phyloP scores from a whole-genome alignment of 2,888 invertebrate species.

The Lordiphosa andalusiaca region DNA sequence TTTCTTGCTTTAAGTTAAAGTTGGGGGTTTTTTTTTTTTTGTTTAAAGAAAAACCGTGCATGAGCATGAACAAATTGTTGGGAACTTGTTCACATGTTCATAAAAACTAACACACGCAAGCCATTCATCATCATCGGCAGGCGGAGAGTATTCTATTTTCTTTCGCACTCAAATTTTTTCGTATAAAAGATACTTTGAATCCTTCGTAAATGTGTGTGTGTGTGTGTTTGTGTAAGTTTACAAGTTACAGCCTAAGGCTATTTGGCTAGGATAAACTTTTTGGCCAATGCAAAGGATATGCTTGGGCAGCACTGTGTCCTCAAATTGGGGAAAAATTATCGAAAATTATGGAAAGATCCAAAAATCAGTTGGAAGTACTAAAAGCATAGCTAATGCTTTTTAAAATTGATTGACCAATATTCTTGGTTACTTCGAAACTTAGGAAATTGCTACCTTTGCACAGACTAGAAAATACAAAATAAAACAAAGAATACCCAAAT shows the following conservation, averaged over 20 bases:
- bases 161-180: slow-evolving; percentile 11
- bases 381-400: no score
- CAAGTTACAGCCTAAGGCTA: slow-evolving; percentile 68
- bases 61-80: slow-evolving; percentile 57
- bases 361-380: not conserved
- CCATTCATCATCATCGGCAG: slow-evolving; percentile 70
- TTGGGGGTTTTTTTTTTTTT: slow-evolving; percentile 13
- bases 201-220: slow-evolving; percentile 14
- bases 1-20: slow-evolving; percentile 30
- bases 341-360: not conserved
- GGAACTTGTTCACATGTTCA: slow-evolving; percentile 71
- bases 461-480: no score
- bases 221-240: slow-evolving; percentile 44
- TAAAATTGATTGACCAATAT: no score
- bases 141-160: slow-evolving; percentile 54
- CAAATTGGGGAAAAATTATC: not conserved
- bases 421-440: no score
- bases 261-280: slow-evolving; percentile 61
- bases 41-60: slow-evolving; percentile 16
- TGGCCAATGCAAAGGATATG: slow-evolving; percentile 20
- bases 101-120: slow-evolving; percentile 45
- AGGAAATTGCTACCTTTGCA: not conserved
- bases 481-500: no score
- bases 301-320: slow-evolving; percentile 38
- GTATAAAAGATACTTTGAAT: slow-evolving; percentile 47